phyloP scores from a whole-genome alignment of 2,113 vertebrate genomes.

The Terrapene triunguis region DNA sequence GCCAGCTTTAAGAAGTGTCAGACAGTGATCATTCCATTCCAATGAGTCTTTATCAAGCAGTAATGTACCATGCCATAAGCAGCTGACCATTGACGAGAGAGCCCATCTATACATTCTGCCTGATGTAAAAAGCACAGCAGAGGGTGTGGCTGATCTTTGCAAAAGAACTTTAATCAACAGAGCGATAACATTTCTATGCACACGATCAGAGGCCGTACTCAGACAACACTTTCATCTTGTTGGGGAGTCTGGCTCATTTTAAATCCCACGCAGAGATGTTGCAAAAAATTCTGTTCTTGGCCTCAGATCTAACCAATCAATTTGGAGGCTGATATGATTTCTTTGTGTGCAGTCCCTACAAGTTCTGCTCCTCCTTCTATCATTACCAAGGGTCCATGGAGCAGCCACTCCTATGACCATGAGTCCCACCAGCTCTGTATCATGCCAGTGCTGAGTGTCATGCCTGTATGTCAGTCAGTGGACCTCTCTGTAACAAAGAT shows the following conservation, averaged over 20 bases:
- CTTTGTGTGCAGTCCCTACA: neutral
- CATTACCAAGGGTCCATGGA: neutral
- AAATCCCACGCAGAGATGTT: neutral
- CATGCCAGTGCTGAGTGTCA: neutral
- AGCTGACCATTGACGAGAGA: conserved; percentile 19
- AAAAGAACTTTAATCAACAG: conserved; percentile 41
- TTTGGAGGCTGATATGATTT: neutral
- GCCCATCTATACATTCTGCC: neutral
- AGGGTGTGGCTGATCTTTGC: conserved; percentile 7
- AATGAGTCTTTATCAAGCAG: conserved; percentile 54
- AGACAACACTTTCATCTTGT: neutral
- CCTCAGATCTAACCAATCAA: neutral
- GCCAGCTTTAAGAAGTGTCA: conserved; percentile 34
- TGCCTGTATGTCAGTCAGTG: neutral
- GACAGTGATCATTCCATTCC: conserved; percentile 38
- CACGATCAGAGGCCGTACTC: neutral
- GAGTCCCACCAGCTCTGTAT: neutral
- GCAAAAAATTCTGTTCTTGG: neutral
- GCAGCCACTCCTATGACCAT: neutral
- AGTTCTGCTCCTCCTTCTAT: neutral
- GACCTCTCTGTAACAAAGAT: neutral
- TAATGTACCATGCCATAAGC: conserved; percentile 35
- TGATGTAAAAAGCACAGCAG: conserved; percentile 6
- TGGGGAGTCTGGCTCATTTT: neutral
- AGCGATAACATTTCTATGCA: neutral